Evolutionary conservation across 1,140 invertebrate species (phyloP), one percentile per base, ranked within the genome.

Genomic region (Cydia splendana): DNA sequence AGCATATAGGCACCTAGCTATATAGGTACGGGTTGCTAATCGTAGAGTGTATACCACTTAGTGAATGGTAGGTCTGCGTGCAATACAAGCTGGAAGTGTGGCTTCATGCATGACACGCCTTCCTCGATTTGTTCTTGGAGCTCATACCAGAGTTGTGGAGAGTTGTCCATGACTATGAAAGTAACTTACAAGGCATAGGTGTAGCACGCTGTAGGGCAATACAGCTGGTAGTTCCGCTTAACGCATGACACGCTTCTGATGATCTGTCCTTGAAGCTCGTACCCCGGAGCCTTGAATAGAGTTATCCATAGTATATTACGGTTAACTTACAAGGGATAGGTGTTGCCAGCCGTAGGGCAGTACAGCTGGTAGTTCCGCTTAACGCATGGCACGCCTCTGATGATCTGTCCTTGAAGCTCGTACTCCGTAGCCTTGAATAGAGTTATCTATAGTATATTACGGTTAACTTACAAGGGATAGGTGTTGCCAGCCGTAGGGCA

Each of bases 401-500:
- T 96, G 75, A 97, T 94, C 90, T 98, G 97, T 76, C 97, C 97
- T 79, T 96, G 95, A 20, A 98, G 94, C 91, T 98, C 97, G 84
- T 97, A 94, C 42, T 97, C 97, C 81, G 98, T 93, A 65, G 97
- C 97, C 81, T 98, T 94, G n/a, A 97, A 98, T 78, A 98, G 88
- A 15, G 97, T 97, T 69, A 97, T 97, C 97, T 97, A 98, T 85
- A 97, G 93, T 83, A 98, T 97, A 2, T 42, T 42, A 42, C 34
- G 18, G 24, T 42, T 71, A 65, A 96, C 96, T 97, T 94, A 98
- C 97, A 97, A 95, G 81, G 98, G 97, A 94, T 98, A 98, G 42
- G 95, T 96, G 86, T 96, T 97, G 80, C 97, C 98, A 77, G 97
- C 97, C 30, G 96, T 97, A 38, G 97, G 97, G 93, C 98, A 98